Base-by-base conservation (phyloP, 2,113 vertebrate genomes). In the Platysteira castanea region DNA sequence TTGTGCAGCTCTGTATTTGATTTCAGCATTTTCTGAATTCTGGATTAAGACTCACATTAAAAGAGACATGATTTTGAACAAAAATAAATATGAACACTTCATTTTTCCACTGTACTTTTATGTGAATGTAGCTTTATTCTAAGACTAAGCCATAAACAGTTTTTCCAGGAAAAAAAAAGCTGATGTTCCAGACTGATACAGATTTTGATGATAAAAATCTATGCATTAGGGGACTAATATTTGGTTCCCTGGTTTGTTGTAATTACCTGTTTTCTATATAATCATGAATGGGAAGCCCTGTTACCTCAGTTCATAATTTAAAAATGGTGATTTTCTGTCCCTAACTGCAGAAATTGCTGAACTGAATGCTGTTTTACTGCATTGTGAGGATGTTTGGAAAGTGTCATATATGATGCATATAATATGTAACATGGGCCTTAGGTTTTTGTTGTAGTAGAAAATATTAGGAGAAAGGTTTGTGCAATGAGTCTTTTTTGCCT, bases 141-240 rank as follows among this genome's bases (percentile, higher is more conserved):
- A 80, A 54, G 41, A 90, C 52, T 57, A 80, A 86, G 13, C 16
- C 2, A 67, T 24, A 23, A 77, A 70, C 1, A 31, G 11, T 28
- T 67, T n/a, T 84, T 60, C 42, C 1, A 5, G 17, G 9, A 65
- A 28, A n/a, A 5, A 44, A 26, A 23, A 35, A 23, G 7, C 1
- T 46, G 6, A 7, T 37, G 1, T 28, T 68, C 20, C 67, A 42
- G 28, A 52, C 21, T 47, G n/a, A 47, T 6, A 11, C 0, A 41
- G 7, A 27, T 52, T 79, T 81, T 39, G 30, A 35, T 54, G 6
- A 39, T 64, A 50, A 79, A 80, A 64, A 28, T 42, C 7, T 26
- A 3, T 13, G 26, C 1, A 1, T 56, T 46, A 70, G 46, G 28
- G 18, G 9, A 46, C 17, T 42, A 31, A 56, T 8, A 3, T 59